Conservation (phyloP, 2,888 invertebrate species). For the Frankliniella fusca region DNA sequence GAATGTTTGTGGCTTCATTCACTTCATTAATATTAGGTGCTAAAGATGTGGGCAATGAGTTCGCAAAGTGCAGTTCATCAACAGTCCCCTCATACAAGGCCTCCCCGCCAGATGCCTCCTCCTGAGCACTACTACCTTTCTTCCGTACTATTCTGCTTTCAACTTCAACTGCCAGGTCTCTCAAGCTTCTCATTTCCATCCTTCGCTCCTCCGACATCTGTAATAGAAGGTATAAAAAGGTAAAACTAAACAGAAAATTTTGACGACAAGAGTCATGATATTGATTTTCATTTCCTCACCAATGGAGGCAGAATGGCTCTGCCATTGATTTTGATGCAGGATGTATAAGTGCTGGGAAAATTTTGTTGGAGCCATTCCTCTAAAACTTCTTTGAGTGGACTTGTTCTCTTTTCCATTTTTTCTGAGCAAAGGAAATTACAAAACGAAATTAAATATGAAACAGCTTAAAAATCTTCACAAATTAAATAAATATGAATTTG, state of each 20-base stretch:
- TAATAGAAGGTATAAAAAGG: conserved; percentile 10
- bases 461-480: background rate
- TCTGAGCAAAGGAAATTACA: background rate
- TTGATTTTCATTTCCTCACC: background rate
- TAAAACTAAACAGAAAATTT: background rate
- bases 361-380: conserved; percentile 5
- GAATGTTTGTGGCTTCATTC: background rate
- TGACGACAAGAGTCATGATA: background rate
- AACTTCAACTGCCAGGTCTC: conserved; percentile 36
- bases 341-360: background rate
- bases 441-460: background rate
- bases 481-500: background rate
- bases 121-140: background rate
- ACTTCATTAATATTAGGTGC: background rate
- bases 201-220: conserved; percentile 37
- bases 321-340: background rate
- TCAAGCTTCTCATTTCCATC: conserved; percentile 37
- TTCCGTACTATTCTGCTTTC: conserved; percentile 33
- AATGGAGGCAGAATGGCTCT: background rate
- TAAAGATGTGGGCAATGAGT: conserved; percentile 6
- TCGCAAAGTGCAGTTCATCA: conserved; percentile 10
- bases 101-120: background rate
- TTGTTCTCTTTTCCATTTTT: background rate
- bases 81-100: background rate
- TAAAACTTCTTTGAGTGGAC: background rate